phyloP scores from a whole-genome alignment of 2,113 vertebrate genomes.

The Myiozetetes cayanensis region DNA sequence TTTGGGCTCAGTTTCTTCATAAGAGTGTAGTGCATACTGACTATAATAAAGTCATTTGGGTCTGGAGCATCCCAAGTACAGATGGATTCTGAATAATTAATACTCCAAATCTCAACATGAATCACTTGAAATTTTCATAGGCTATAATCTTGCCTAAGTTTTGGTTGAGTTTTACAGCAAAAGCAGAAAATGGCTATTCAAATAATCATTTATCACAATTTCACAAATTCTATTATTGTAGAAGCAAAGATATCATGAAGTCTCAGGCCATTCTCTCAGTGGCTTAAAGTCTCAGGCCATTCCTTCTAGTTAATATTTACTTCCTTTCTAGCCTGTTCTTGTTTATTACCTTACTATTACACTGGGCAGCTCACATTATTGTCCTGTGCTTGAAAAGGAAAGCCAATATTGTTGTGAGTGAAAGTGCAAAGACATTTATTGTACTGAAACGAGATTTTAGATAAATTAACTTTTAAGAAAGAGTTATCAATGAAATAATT shows the following conservation, averaged over 20 bases:
- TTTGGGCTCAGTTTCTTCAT: neutral
- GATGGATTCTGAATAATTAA: slow-evolving; percentile 25
- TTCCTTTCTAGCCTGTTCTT: neutral
- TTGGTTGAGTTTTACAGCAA: neutral
- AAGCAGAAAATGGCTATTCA: neutral
- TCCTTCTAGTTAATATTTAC: neutral
- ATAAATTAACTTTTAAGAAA: neutral
- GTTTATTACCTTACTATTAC: neutral
- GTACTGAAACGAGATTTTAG: neutral
- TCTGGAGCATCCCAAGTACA: neutral
- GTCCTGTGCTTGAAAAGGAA: neutral
- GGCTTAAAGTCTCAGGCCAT: neutral
- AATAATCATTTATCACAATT: neutral
- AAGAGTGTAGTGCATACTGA: neutral
- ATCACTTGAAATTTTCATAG: neutral
- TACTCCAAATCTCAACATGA: neutral
- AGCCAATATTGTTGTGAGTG: neutral
- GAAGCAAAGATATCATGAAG: neutral
- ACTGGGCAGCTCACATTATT: neutral
- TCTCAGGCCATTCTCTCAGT: neutral
- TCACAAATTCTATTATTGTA: neutral
- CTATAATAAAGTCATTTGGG: neutral
- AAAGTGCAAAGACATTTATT: neutral
- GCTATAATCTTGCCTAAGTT: neutral
- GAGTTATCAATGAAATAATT: neutral